These are phyloP conservation scores for Pteruthius melanotis DNA, from an alignment of 2,113 vertebrate genomes.

Conservation along the genomic window DNA sequence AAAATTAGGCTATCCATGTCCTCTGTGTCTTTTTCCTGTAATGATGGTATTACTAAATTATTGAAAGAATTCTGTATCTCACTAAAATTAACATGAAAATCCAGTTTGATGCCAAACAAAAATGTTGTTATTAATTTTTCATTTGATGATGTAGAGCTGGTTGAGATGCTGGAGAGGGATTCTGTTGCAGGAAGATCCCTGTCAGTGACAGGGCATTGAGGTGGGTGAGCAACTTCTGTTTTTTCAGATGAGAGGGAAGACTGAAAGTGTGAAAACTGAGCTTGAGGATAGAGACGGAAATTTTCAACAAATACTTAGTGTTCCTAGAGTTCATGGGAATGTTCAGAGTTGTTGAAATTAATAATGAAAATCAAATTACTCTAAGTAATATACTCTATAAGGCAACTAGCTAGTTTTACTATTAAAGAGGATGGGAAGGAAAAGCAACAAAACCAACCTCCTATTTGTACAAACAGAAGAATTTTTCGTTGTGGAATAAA, in stretches of 20 bases:
- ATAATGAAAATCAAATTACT: neutral
- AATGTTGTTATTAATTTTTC: neutral
- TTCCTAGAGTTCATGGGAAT: neutral
- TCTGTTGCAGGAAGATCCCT: neutral
- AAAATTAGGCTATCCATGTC: neutral
- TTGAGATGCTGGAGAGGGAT: neutral
- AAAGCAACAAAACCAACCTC: neutral
- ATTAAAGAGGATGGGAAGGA: neutral
- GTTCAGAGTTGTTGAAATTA: neutral
- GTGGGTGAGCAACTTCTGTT: neutral
- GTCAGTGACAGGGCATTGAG: neutral
- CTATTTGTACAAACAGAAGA: neutral
- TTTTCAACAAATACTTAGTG: neutral
- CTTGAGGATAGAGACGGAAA: neutral
- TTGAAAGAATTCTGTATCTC: neutral
- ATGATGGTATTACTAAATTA: neutral
- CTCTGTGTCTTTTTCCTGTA: neutral
- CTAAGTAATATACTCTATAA: neutral
- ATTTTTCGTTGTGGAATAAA: neutral
- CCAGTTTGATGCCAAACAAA: neutral
- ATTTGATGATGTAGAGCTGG: neutral
- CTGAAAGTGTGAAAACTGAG: neutral
- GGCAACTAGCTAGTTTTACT: neutral
- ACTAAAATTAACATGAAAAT: neutral
- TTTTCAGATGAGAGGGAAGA: neutral